phyloP scores from a whole-genome alignment of 2,797 vertebrate genomes.

The Antennarius maculatus region DNA sequence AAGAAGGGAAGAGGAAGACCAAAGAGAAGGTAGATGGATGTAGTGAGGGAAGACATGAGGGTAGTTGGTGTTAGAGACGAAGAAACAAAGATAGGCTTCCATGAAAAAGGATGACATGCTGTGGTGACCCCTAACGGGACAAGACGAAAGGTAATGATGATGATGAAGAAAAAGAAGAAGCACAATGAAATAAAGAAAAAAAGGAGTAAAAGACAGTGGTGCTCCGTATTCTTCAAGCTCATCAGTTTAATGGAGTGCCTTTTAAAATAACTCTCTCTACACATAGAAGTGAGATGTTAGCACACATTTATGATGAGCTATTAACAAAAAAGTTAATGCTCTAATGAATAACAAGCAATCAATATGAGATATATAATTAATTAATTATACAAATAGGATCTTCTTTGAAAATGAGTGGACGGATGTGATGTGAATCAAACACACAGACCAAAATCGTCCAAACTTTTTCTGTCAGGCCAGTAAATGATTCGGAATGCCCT shows the following conservation, averaged over 20 bases:
- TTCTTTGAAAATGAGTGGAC: constrained; percentile 1
- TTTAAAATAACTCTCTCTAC: constrained; percentile 37
- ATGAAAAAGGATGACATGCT: no score
- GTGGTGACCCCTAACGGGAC: no score
- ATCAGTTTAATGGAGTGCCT: constrained; percentile 41
- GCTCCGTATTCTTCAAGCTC: constrained; percentile 11
- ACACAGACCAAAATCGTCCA: constrained; percentile 25
- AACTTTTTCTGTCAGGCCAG: constrained; percentile 39
- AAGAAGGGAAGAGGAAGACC: no score
- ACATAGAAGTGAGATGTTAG: constrained; percentile 67
- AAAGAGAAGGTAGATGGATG: no score
- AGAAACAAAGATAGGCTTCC: no score
- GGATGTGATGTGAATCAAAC: constrained; percentile 13
- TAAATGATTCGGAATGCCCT: constrained; percentile 70
- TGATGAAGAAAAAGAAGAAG: no score
- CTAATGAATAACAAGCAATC: constrained; percentile 58
- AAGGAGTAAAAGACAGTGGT: constrained; percentile 24
- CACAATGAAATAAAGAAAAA: constrained; percentile 19
- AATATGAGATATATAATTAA: constrained; percentile 36
- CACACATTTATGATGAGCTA: constrained; percentile 61
- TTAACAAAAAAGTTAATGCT: constrained; percentile 57
- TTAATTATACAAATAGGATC: no score
- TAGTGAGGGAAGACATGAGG: no score
- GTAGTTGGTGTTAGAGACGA: no score
- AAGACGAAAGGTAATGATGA: no score